Evolutionary conservation across 2,888 invertebrate genomes (phyloP), one percentile per base, ranked within the genome.

Genomic region (Cosmorhoe ocellata): DNA sequence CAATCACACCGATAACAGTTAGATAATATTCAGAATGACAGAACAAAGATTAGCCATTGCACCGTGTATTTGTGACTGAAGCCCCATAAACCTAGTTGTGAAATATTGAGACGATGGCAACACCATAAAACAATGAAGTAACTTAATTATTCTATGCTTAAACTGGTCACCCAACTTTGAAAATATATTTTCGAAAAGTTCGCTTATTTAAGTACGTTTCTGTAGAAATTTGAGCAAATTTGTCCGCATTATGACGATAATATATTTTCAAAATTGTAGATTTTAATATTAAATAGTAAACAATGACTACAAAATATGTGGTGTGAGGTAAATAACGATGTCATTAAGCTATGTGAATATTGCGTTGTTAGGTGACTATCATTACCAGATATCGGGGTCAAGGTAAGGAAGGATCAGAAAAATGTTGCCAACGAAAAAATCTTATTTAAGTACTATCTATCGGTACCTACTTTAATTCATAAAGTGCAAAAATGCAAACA

Each of bases 1-100:
- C 30, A 53, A 52, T 52, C 44, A 55, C 39, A 48, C 53, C 55
- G 56, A 58, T 45, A 62, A 64, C 63, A 67, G 56, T 57, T 59
- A 49, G 44, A 32, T 52, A 58, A 56, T 57, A 64, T 67, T 76
- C 71, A 73, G 75, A 76, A 71, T 81, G 80, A 86, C 81, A 84
- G 82, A 80, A 86, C 85, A 87, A 70, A 82, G 73, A 85, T 84
- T 84, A 86, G 81, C 88, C 89, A 80, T 80, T 74, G 79, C 85
- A 88, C 89, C 89, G 80, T 79, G 79, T 81, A 70, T 64, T 70
- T 74, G 84, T 87, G 84, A 82, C 84, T 78, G 64, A 86, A 84
- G 85, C 86, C 88, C 80, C 65, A 61, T 63, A 77, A 74, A 86
- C 82, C 86, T 82, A 79, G 67, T 75, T 79, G 83, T 82, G 84